Evolutionary conservation across 2,888 invertebrate genomes (phyloP).

Genomic region (Pyrocoelia pectoralis): DNA sequence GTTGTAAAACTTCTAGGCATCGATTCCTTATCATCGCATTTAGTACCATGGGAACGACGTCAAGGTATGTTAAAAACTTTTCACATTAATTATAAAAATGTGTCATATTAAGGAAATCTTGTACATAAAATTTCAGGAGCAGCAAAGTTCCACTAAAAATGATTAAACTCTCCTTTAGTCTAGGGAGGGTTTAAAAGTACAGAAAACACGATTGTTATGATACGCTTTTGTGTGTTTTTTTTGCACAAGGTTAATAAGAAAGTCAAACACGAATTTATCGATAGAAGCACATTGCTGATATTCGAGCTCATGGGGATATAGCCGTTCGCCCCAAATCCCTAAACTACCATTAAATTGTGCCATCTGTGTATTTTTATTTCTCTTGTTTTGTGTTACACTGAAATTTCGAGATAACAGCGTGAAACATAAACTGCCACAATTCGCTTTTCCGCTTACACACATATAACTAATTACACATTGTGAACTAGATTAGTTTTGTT

Average conservation of each 20-base stretch:
- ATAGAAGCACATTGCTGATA: not conserved
- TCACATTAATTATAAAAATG: no score
- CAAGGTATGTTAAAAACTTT: no score
- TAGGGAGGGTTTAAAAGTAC: no score
- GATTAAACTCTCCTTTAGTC: no score
- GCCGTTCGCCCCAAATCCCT: conserved; percentile 23
- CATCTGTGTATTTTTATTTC: conserved; percentile 20
- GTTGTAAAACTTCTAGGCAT: no score
- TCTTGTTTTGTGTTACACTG: conserved; percentile 9
- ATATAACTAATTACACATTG: not conserved
- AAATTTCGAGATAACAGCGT: conserved; percentile 15
- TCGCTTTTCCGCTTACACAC: not conserved
- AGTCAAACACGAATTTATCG: not conserved
- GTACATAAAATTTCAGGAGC: no score
- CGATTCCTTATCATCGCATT: no score
- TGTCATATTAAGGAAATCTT: no score
- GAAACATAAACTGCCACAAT: conserved; percentile 2
- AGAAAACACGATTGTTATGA: no score
- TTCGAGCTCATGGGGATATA: conserved; percentile 17
- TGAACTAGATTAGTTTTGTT: not conserved
- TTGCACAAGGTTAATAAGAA: not conserved
- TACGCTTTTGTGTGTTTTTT: no score
- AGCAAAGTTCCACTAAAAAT: no score
- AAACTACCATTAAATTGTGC: conserved; percentile 25
- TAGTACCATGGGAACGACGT: no score